Evolutionary conservation across 1,140 invertebrate genomes (phyloP).

Genomic region (Pararge aegeria): DNA sequence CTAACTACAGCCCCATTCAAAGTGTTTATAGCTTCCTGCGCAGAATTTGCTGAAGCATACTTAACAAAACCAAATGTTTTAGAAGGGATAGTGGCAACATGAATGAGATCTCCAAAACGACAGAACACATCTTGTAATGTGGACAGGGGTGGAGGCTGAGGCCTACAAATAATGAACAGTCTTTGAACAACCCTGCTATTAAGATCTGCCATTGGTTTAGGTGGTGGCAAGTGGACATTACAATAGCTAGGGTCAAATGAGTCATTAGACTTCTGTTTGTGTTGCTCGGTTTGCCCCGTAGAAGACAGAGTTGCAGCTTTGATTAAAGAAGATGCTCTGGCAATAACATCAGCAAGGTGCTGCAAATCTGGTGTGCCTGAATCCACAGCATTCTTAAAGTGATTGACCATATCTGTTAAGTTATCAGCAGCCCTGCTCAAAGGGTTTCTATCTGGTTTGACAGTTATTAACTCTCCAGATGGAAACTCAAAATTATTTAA

Average conservation of each 20-base stretch:
- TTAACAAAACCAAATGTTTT: conserved; percentile 96
- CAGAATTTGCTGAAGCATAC: conserved; percentile 89
- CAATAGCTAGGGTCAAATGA: conserved; percentile 46
- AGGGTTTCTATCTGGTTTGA: conserved; percentile 55
- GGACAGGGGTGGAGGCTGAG: conserved; percentile 87
- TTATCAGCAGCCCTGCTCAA: conserved; percentile 56
- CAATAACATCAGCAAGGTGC: conserved; percentile 65
- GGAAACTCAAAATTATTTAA: conserved; percentile 71
- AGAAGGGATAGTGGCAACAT: conserved; percentile 93
- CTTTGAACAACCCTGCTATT: conserved; percentile 53
- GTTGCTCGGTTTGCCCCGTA: conserved; percentile 30
- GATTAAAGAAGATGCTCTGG: conserved; percentile 62
- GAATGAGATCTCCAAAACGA: conserved; percentile 95
- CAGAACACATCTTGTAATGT: conserved; percentile 94
- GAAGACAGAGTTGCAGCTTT: conserved; percentile 50
- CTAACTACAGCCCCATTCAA: conserved; percentile 89
- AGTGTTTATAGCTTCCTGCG: conserved; percentile 88
- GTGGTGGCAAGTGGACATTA: conserved; percentile 85
- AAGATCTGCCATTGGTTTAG: conserved; percentile 85
- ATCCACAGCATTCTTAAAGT: conserved; percentile 61
- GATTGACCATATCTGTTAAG: conserved; percentile 57
- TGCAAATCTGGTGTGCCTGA: conserved; percentile 47
- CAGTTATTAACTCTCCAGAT: conserved; percentile 62
- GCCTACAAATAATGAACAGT: conserved; percentile 89
- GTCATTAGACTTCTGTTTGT: conserved; percentile 18